These are phyloP conservation scores for Metacarcinus magister DNA, from an alignment of 2,888 invertebrate species.

Conservation along the genomic window DNA sequence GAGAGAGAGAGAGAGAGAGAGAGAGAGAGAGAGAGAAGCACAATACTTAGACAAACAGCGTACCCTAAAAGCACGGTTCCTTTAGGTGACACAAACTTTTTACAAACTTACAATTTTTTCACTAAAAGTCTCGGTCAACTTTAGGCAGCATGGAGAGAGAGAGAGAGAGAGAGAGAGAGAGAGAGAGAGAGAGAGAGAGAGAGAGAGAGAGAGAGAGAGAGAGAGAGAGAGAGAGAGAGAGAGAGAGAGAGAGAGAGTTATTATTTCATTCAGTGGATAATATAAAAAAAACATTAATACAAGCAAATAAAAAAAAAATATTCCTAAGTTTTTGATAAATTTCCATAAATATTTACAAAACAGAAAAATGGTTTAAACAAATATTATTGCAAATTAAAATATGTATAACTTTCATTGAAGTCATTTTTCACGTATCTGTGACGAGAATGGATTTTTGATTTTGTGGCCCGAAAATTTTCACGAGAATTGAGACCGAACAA, in stretches of 20 bases:
- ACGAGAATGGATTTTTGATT: too few relatives aligned
- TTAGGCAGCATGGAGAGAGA: not conserved
- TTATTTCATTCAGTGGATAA: too few relatives aligned
- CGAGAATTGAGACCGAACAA: too few relatives aligned
- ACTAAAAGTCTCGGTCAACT: not conserved
- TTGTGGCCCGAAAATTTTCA: too few relatives aligned
- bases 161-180: not conserved
- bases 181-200: not conserved
- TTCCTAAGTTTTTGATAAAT: too few relatives aligned
- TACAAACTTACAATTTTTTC: not conserved
- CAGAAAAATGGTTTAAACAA: too few relatives aligned
- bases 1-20: not conserved
- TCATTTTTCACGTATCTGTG: too few relatives aligned
- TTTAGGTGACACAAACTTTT: not conserved
- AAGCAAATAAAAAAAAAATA: too few relatives aligned
- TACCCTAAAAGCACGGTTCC: not conserved
- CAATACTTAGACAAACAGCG: not conserved
- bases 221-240: constrained; percentile 28
- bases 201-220: not conserved
- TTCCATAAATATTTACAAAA: too few relatives aligned
- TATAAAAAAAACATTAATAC: too few relatives aligned
- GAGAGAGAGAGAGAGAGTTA: not conserved
- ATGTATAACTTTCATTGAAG: too few relatives aligned
- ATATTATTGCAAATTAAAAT: too few relatives aligned
- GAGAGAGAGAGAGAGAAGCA: not conserved